These are phyloP conservation scores for Vannuccia rotundouncinata DNA, from an alignment of 2,888 invertebrate species.

Conservation along the genomic window DNA sequence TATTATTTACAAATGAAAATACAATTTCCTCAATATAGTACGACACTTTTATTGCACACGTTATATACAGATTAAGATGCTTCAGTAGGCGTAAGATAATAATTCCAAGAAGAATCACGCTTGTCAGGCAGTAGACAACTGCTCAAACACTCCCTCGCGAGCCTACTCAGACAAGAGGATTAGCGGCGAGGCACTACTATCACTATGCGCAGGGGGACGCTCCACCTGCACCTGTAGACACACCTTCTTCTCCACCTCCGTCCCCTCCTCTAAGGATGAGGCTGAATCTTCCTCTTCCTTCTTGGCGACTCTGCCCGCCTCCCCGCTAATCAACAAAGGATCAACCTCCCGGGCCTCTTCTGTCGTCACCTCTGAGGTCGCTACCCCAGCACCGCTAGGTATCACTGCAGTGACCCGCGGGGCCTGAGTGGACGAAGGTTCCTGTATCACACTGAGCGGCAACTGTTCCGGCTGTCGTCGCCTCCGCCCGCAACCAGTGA, in stretches of 20 bases:
- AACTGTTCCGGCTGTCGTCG: neutral
- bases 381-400: neutral
- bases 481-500: too few relatives aligned
- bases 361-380: neutral
- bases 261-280: constrained; percentile 1
- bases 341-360: neutral
- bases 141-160: too few relatives aligned
- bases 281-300: neutral
- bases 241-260: neutral
- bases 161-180: too few relatives aligned
- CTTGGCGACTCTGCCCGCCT: neutral
- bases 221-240: constrained; percentile 6
- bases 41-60: too few relatives aligned
- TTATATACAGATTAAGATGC: too few relatives aligned
- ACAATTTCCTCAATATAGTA: too few relatives aligned
- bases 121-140: too few relatives aligned
- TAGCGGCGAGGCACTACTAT: neutral
- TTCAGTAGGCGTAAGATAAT: too few relatives aligned
- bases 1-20: too few relatives aligned
- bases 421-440: neutral
- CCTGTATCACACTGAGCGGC: neutral
- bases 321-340: too few relatives aligned
- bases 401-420: too few relatives aligned
- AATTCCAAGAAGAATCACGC: too few relatives aligned
- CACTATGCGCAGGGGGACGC: neutral